Conservation (phyloP, 37 sponge, comb jelly and placozoan genomes). For the Corticium candelabrum region DNA sequence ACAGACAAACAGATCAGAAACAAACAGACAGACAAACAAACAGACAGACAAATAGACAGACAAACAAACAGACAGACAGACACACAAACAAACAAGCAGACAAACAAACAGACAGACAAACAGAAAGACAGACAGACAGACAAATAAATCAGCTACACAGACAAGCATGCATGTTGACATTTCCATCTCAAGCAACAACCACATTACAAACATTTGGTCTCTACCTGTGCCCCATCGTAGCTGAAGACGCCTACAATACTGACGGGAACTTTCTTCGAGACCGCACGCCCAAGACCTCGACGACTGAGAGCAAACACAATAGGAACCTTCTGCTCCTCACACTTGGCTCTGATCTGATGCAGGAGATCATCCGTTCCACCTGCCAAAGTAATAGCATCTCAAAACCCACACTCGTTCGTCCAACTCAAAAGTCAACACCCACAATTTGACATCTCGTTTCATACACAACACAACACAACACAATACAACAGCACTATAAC, state of each 20-base stretch:
- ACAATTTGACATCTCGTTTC: neutral
- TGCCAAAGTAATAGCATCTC: slow-evolving; percentile 5
- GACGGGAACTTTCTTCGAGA: slow-evolving; percentile 57
- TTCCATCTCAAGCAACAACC: no score
- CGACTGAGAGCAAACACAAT: slow-evolving; percentile 71
- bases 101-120: no score
- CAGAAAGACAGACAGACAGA: no score
- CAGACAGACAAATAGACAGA: no score
- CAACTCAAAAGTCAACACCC: neutral
- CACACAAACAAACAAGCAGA: no score
- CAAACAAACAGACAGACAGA: no score
- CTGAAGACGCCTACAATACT: slow-evolving; percentile 86
- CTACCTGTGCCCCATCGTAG: slow-evolving; percentile 92
- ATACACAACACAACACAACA: neutral
- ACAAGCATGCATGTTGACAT: no score
- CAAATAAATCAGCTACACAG: no score
- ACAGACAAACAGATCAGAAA: no score
- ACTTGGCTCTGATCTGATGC: slow-evolving; percentile 29
- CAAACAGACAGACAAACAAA: no score
- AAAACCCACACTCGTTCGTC: neutral
- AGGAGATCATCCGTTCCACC: slow-evolving; percentile 77
- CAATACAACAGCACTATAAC: neutral
- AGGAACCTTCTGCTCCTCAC: slow-evolving; percentile 52
- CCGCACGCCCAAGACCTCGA: slow-evolving; percentile 29
- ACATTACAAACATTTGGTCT: no score